A percentile compares a stretch with the other conserved stretches of the same genome.
Evolutionary conservation across 2,797 vertebrate genomes (phyloP).

Genomic region (Lophius americanus): DNA sequence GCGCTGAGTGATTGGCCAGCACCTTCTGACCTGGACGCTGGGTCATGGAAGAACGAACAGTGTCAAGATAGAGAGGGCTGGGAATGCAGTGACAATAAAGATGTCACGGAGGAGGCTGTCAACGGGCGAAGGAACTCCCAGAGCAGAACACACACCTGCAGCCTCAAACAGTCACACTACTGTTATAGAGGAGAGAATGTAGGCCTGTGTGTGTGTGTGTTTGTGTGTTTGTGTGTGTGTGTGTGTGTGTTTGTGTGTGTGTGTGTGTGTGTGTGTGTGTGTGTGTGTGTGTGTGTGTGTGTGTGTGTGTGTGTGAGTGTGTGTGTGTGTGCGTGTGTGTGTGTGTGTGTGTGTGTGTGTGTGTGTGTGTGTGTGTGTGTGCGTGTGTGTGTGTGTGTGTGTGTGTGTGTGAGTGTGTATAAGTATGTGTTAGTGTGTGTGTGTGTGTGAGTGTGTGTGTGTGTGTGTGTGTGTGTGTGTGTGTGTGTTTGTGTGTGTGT

Average conservation of each 20-base stretch:
- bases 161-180: conserved; percentile 59
- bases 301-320: background rate
- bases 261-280: no score
- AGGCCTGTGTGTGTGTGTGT: conserved; percentile 3
- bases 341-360: background rate
- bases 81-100: conserved; percentile 58
- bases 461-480: no score
- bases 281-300: no score
- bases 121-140: conserved; percentile 65
- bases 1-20: conserved; percentile 6
- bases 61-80: conserved; percentile 27
- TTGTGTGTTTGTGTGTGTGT: background rate
- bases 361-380: conserved; percentile 1
- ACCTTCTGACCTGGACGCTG: conserved; percentile 25
- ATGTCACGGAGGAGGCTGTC: conserved; percentile 57
- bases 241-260: no score
- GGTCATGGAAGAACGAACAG: conserved; percentile 23
- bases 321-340: background rate
- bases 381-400: background rate
- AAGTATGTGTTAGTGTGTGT: background rate
- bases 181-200: conserved; percentile 50
- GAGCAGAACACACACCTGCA: conserved; percentile 67
- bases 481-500: background rate
- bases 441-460: no score
- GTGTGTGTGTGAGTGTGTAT: background rate